Evolutionary conservation across 2,888 invertebrate genomes (phyloP).

Genomic region (Mythimna impura): DNA sequence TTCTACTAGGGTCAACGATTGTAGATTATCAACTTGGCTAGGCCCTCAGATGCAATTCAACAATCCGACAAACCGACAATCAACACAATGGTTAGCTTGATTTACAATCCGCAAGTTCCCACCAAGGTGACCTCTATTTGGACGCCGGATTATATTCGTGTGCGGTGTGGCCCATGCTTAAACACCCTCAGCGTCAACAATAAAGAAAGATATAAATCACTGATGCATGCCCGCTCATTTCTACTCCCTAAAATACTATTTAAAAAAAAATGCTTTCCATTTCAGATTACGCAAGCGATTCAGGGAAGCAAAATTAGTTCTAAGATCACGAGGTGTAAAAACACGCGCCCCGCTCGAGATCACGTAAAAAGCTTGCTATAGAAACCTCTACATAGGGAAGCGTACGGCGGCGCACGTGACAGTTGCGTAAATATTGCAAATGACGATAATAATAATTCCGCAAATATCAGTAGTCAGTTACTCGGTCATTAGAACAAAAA

Average conservation of each 20-base stretch:
- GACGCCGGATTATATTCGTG: too few species aligned
- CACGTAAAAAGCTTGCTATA: constrained; percentile 8
- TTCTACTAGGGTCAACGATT: too few species aligned
- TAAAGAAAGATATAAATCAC: too few species aligned
- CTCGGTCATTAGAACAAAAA: constrained; percentile 14
- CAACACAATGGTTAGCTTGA: too few species aligned
- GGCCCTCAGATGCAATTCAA: too few species aligned
- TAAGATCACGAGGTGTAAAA: constrained; percentile 16
- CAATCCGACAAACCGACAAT: too few species aligned
- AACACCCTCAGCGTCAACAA: too few species aligned
- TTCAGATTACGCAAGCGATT: neutral
- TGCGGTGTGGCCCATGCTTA: too few species aligned
- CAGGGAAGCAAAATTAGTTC: constrained; percentile 3
- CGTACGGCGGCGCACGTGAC: constrained; percentile 20
- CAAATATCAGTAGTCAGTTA: constrained; percentile 28
- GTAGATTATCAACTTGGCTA: too few species aligned
- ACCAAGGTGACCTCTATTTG: too few species aligned
- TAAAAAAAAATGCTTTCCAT: neutral
- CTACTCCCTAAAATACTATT: neutral
- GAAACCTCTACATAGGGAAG: neutral
- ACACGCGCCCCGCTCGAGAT: neutral
- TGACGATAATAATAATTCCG: constrained; percentile 16
- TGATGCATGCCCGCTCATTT: neutral
- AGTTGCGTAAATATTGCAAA: constrained; percentile 19
- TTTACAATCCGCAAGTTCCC: too few species aligned